Conservation (phyloP, 2,797 vertebrate genomes). For the Triplophysa bombifrons region DNA sequence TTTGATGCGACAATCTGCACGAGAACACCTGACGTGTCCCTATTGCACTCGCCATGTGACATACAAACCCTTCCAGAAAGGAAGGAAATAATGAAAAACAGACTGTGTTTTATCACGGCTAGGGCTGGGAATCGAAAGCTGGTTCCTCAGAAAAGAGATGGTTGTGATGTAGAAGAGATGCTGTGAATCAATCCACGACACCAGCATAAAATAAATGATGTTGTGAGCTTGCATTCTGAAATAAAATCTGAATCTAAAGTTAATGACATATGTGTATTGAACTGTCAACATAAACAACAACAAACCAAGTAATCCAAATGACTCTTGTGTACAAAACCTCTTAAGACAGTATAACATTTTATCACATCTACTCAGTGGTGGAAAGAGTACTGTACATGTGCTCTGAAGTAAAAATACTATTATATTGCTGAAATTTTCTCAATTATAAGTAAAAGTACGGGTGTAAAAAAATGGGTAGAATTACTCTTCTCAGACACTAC, state of each 20-base stretch:
- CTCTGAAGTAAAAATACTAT: too few species aligned
- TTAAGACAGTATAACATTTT: background rate
- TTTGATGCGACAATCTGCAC: conserved; percentile 39
- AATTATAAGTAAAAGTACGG: too few species aligned
- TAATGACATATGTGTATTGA: background rate
- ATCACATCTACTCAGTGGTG: too few species aligned
- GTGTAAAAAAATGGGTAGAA: too few species aligned
- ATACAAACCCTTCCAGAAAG: conserved; percentile 7
- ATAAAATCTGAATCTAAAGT: background rate
- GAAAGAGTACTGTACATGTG: too few species aligned
- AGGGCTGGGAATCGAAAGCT: background rate
- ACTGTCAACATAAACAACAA: background rate
- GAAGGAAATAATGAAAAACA: conserved; percentile 14
- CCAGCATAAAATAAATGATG: background rate
- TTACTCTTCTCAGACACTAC: too few species aligned
- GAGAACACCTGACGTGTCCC: conserved; percentile 32
- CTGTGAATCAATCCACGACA: background rate
- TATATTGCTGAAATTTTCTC: too few species aligned
- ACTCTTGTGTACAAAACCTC: too few species aligned
- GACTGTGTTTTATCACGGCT: conserved; percentile 10
- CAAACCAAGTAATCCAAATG: background rate
- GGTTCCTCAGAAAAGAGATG: background rate
- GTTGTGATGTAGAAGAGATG: background rate
- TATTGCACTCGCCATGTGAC: background rate
- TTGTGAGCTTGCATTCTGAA: background rate